Evolutionary conservation across 2,113 vertebrate species (phyloP).

Genomic region (Steatornis caripensis): DNA sequence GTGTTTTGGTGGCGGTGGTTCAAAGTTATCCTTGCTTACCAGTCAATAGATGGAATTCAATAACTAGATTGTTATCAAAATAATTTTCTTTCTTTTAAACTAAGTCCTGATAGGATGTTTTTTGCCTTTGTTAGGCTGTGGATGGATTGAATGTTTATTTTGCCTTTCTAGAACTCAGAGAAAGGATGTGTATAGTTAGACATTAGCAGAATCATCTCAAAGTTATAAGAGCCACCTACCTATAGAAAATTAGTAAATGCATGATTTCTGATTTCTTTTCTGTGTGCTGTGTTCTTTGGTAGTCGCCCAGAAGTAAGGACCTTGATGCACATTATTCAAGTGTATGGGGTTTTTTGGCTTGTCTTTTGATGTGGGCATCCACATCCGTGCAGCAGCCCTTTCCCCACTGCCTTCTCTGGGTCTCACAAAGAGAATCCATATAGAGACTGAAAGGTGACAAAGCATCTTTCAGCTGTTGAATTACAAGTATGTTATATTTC

Average conservation of each 20-base stretch:
- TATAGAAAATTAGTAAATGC: neutral
- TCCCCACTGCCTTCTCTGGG: neutral
- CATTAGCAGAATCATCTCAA: neutral
- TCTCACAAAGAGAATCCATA: neutral
- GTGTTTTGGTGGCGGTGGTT: neutral
- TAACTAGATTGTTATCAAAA: neutral
- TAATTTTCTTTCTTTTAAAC: neutral
- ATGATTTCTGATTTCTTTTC: neutral
- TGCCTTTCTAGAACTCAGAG: accelerated
- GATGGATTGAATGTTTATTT: neutral
- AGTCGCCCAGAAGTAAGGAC: neutral
- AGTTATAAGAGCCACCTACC: neutral
- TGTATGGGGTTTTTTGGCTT: accelerated
- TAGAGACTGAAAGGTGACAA: neutral
- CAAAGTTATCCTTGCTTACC: neutral
- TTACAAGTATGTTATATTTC: neutral
- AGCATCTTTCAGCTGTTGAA: neutral
- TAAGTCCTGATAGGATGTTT: accelerated
- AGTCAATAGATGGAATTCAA: neutral
- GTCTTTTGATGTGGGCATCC: neutral
- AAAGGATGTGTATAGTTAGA: neutral
- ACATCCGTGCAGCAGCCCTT: neutral
- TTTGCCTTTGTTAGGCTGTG: neutral
- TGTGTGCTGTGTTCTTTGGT: neutral
- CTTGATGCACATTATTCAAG: neutral